Conservation (phyloP, 2,797 vertebrate genomes). For the Trematomus bernacchii region DNA sequence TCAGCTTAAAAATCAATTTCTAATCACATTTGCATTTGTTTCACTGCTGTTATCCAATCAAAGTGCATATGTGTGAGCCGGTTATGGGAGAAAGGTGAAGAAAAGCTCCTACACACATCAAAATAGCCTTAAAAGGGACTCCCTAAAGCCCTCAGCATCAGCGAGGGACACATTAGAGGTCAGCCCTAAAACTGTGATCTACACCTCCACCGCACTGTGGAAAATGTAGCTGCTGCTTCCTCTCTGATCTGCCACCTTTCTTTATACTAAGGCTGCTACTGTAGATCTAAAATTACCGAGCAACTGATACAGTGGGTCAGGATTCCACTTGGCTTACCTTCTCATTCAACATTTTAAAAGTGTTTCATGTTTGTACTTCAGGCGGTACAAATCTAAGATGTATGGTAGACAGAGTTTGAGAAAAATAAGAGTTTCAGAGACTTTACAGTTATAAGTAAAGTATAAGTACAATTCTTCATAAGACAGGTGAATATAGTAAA, state of each 20-base stretch:
- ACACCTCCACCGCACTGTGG: not conserved
- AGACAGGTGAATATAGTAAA: no score
- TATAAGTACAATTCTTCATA: no score
- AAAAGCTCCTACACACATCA: not conserved
- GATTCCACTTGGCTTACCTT: slow-evolving; percentile 31
- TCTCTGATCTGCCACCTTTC: not conserved
- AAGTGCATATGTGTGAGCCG: not conserved
- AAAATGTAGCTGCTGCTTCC: not conserved
- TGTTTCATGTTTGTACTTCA: not conserved
- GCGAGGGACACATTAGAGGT: slow-evolving; percentile 1
- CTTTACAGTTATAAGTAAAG: no score
- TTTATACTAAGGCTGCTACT: not conserved
- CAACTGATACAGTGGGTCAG: slow-evolving; percentile 25
- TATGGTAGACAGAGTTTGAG: no score
- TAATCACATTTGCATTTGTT: not conserved
- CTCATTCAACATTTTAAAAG: slow-evolving; percentile 23
- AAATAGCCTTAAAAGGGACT: not conserved
- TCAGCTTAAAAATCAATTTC: not conserved
- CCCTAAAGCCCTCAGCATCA: not conserved
- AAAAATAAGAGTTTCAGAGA: no score
- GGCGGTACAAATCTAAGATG: no score
- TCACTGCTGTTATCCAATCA: not conserved
- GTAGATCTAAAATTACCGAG: slow-evolving; percentile 8
- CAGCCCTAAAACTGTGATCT: not conserved
- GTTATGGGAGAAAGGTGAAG: not conserved